Conservation (phyloP, 2,797 vertebrate species). For the Anableps anableps region DNA sequence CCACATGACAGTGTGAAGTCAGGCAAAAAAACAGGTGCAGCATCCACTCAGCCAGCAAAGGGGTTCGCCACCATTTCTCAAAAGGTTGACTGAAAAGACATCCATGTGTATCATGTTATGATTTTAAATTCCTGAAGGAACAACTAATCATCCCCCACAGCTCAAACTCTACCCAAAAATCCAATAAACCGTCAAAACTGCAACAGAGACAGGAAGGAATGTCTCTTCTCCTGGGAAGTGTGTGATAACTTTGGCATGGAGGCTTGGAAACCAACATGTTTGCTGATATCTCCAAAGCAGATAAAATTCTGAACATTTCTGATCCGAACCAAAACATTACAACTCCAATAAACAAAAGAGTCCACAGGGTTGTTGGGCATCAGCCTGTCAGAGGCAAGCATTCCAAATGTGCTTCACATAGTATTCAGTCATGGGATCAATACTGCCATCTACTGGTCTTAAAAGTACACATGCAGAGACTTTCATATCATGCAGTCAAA, state of each 20-base stretch:
- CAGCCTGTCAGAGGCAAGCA: constrained; percentile 10
- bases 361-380: constrained; percentile 7
- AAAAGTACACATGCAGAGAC: neutral
- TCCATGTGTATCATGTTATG: neutral
- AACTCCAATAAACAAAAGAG: constrained; percentile 27
- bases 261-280: constrained; percentile 12
- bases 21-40: neutral
- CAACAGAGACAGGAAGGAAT: constrained; percentile 50
- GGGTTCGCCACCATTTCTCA: neutral
- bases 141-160: constrained; percentile 19
- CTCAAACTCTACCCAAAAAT: constrained; percentile 30
- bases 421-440: constrained; percentile 25
- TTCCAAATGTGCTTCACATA: constrained; percentile 21
- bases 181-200: constrained; percentile 22
- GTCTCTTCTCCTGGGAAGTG: constrained; percentile 44
- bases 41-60: neutral
- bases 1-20: constrained; percentile 28
- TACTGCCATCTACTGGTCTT: constrained; percentile 65
- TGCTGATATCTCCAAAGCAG: constrained; percentile 35
- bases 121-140: constrained; percentile 19
- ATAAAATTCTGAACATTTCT: constrained; percentile 70
- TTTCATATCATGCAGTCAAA: neutral
- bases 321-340: constrained; percentile 61
- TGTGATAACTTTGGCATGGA: constrained; percentile 54
- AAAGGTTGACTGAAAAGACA: neutral